Percentiles rank a stretch among this genome's conserved stretches.
phyloP scores from a whole-genome alignment of 37 sponge, comb jelly and placozoan species.

The Halisarca cf. caerulea region DNA sequence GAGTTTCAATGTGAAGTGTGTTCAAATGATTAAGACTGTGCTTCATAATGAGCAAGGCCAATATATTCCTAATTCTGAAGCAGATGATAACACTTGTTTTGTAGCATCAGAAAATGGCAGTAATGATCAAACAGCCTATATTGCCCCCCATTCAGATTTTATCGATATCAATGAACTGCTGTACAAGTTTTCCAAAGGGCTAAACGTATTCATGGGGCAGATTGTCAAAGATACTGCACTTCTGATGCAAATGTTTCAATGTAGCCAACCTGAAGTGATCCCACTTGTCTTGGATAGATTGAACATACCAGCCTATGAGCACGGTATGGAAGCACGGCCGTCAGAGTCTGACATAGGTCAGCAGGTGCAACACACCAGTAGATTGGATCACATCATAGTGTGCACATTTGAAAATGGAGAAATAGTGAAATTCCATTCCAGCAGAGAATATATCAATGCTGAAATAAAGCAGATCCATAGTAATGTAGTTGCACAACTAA shows the following conservation, averaged over 20 bases:
- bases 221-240: not conserved
- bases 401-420: not conserved
- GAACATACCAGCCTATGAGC: not conserved
- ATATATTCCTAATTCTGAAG: not conserved
- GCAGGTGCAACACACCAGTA: not conserved
- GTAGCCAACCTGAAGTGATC: not conserved
- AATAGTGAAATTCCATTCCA: not conserved
- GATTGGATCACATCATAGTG: constrained; percentile 1
- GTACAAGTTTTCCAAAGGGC: not conserved
- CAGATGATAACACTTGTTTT: not conserved
- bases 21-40: constrained; percentile 18
- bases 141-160: constrained; percentile 11
- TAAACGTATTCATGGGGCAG: not conserved
- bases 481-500: not conserved
- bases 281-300: not conserved
- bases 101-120: not conserved
- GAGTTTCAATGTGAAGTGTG: not conserved
- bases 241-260: not conserved
- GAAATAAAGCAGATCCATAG: not conserved
- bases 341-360: not conserved
- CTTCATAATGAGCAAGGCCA: not conserved
- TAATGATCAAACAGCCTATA: not conserved
- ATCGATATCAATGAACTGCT: not conserved
- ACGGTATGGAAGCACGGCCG: not conserved
- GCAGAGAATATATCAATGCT: not conserved